These are phyloP conservation scores for Colaptes auratus DNA, from an alignment of 2,113 vertebrate species.

Conservation along the genomic window DNA sequence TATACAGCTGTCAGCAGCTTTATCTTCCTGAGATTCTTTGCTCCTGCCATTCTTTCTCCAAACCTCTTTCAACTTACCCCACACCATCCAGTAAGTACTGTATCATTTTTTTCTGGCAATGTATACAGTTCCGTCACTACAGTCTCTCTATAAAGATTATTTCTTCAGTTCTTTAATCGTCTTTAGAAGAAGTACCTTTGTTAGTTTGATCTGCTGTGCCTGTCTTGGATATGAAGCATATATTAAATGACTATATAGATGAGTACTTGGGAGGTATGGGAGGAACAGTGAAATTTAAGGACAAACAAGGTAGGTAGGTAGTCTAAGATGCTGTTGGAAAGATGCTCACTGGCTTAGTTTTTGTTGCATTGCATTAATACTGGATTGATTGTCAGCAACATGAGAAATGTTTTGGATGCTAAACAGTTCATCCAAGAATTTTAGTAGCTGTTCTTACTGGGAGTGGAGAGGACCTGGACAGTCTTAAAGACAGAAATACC, in stretches of 20 bases:
- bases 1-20: conserved; percentile 98
- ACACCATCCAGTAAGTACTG: conserved; percentile 90
- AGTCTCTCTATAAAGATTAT: not conserved
- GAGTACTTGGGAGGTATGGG: not conserved
- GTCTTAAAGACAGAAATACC: not conserved
- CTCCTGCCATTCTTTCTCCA: conserved; percentile 96
- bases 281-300: not conserved
- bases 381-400: not conserved
- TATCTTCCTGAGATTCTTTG: conserved; percentile 97
- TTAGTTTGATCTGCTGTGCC: not conserved
- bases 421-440: not conserved
- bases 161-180: not conserved
- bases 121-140: not conserved
- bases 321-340: not conserved
- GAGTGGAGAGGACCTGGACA: not conserved
- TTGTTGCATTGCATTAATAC: not conserved
- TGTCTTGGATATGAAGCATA: not conserved
- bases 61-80: conserved; percentile 95
- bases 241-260: not conserved
- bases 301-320: not conserved
- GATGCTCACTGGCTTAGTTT: not conserved
- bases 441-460: not conserved
- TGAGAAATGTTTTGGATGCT: not conserved
- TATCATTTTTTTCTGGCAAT: not conserved
- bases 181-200: not conserved